Conservation (phyloP, 2,888 invertebrate species). For the Frankliniella intonsa region DNA sequence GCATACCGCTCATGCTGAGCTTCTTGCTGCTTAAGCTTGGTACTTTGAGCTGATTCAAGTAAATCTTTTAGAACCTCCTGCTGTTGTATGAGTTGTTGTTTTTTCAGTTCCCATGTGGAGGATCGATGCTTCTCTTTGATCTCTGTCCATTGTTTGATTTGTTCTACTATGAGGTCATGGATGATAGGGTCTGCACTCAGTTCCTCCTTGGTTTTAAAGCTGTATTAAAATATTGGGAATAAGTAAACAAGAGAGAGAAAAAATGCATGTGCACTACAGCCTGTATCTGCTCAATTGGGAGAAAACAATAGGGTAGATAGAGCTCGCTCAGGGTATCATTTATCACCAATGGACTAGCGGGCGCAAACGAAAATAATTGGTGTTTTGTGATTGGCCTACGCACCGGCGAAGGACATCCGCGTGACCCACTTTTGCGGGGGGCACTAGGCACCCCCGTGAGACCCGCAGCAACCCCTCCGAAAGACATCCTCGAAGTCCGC, state of each 20-base stretch:
- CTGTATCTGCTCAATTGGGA: too few relatives aligned
- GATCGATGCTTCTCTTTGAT: conserved; percentile 52
- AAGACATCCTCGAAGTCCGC: too few relatives aligned
- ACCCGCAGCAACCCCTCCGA: too few relatives aligned
- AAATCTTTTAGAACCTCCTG: conserved; percentile 53
- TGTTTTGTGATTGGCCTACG: too few relatives aligned
- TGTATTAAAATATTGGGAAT: not conserved
- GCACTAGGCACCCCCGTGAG: too few relatives aligned
- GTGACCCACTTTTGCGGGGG: too few relatives aligned
- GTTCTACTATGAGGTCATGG: conserved; percentile 54
- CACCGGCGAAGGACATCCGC: too few relatives aligned
- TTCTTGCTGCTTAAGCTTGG: conserved; percentile 54
- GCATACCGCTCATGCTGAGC: conserved; percentile 54
- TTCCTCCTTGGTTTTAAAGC: conserved; percentile 39
- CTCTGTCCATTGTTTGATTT: conserved; percentile 61
- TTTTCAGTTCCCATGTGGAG: conserved; percentile 58
- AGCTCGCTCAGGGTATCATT: too few relatives aligned
- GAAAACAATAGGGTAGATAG: too few relatives aligned
- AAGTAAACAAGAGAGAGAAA: not conserved
- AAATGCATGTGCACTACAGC: too few relatives aligned
- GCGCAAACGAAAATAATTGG: too few relatives aligned
- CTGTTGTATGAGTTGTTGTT: conserved; percentile 52
- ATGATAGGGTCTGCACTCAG: conserved; percentile 45
- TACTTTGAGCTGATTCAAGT: conserved; percentile 52
- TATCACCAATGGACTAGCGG: too few relatives aligned